phyloP scores from a whole-genome alignment of 2,113 vertebrate species.

The Ochotona curzoniae region DNA sequence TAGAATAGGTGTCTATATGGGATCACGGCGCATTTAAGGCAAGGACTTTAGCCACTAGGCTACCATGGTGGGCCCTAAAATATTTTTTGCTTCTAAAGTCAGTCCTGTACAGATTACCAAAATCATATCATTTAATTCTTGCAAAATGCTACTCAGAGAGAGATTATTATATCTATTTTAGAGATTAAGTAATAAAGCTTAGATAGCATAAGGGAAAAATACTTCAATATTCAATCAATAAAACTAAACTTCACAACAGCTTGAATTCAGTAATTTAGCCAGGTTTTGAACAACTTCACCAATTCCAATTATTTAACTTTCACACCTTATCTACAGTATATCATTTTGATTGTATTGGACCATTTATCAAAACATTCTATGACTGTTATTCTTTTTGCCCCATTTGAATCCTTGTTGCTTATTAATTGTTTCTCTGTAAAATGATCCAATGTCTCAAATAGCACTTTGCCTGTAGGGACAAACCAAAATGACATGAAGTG shows the following conservation, averaged over 20 bases:
- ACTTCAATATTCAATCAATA: not conserved
- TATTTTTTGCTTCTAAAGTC: not conserved
- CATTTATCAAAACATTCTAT: not conserved
- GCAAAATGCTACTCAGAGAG: not conserved
- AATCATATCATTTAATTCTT: conserved; percentile 33
- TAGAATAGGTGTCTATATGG: too few species aligned
- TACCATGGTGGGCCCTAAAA: too few species aligned
- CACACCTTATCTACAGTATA: not conserved
- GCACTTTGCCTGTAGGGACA: not conserved
- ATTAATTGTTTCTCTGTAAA: not conserved
- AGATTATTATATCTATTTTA: not conserved
- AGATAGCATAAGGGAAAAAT: not conserved
- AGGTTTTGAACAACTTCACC: not conserved
- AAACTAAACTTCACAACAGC: not conserved
- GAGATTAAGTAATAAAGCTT: not conserved
- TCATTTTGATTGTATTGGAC: not conserved
- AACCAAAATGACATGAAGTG: not conserved
- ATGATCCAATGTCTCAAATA: not conserved
- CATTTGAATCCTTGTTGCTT: not conserved
- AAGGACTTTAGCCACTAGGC: too few species aligned
- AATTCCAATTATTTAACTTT: not conserved
- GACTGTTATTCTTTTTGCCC: not conserved
- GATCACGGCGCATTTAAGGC: too few species aligned
- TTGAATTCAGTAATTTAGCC: not conserved
- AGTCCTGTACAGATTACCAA: not conserved